Evolutionary conservation across 2,797 vertebrate genomes (phyloP).

Genomic region (Rhyacichthys aspro): DNA sequence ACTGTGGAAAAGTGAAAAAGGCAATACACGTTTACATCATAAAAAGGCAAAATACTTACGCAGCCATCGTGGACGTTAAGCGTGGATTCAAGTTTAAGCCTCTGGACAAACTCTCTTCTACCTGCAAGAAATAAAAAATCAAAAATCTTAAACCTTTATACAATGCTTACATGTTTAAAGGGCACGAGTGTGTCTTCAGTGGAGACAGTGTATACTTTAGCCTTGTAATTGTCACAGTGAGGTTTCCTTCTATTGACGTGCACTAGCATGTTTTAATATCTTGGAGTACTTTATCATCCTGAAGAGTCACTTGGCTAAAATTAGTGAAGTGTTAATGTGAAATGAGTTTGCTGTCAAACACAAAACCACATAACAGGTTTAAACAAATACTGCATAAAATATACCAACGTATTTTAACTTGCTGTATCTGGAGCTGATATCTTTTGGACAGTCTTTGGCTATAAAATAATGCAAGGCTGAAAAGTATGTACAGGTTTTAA

Average conservation of each 20-base stretch:
- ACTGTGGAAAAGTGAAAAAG: conserved; percentile 13
- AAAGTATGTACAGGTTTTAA: no score
- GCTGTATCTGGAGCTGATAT: no score
- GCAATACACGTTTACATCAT: not conserved
- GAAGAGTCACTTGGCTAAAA: not conserved
- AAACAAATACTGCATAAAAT: not conserved
- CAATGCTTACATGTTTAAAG: no score
- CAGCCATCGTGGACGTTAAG: conserved; percentile 97
- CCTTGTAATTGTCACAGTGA: not conserved
- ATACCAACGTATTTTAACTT: no score
- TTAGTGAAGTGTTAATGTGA: not conserved
- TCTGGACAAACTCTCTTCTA: conserved; percentile 98
- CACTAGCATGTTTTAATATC: not conserved
- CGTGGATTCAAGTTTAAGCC: conserved; percentile 96
- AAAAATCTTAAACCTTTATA: not conserved
- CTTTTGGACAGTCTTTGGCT: no score
- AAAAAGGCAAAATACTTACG: conserved; percentile 82
- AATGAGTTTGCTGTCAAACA: not conserved
- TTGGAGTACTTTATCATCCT: not conserved
- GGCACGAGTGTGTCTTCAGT: not conserved
- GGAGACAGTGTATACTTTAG: not conserved
- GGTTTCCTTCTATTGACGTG: not conserved
- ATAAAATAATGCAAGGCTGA: no score
- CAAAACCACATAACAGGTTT: no score
- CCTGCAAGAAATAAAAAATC: conserved; percentile 82